A percentile compares a stretch with the other conserved stretches of the same genome.
Conservation (phyloP, 2,113 vertebrate species). For the Labeo rohita region DNA sequence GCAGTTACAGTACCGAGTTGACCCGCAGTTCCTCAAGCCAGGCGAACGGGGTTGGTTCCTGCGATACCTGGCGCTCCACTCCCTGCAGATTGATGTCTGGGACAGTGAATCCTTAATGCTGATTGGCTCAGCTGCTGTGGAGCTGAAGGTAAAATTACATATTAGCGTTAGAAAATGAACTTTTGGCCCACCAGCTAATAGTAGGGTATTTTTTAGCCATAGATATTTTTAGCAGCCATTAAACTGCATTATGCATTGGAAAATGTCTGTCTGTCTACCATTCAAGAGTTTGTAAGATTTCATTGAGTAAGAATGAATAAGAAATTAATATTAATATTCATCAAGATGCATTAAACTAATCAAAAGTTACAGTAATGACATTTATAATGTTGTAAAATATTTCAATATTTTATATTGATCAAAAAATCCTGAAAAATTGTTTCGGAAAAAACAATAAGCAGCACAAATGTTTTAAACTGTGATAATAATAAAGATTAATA, state of each 20-base stretch:
- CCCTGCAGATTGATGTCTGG: conserved; percentile 91
- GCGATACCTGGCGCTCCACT: conserved; percentile 85
- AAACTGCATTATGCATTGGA: neutral
- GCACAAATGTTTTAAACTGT: too few relatives aligned
- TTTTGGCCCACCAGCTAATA: neutral
- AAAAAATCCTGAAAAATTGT: too few relatives aligned
- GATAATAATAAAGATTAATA: too few relatives aligned
- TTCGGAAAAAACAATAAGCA: too few relatives aligned
- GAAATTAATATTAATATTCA: too few relatives aligned
- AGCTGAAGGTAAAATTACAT: conserved; percentile 81
- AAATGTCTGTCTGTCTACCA: neutral
- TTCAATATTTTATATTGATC: too few relatives aligned
- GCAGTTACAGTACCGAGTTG: conserved; percentile 85
- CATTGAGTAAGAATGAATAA: too few relatives aligned
- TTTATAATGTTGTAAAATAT: too few relatives aligned
- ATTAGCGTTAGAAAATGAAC: neutral
- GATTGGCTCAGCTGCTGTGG: conserved; percentile 85
- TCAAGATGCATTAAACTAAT: neutral
- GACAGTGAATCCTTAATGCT: conserved; percentile 91
- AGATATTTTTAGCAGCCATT: neutral
- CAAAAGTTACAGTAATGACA: neutral
- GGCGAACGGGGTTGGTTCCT: conserved; percentile 87
- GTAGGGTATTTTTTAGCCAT: neutral
- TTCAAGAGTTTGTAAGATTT: too few relatives aligned
- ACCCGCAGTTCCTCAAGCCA: conserved; percentile 75